These are phyloP conservation scores for Agriotes lineatus DNA, from an alignment of 2,888 invertebrate genomes.

Conservation along the genomic window DNA sequence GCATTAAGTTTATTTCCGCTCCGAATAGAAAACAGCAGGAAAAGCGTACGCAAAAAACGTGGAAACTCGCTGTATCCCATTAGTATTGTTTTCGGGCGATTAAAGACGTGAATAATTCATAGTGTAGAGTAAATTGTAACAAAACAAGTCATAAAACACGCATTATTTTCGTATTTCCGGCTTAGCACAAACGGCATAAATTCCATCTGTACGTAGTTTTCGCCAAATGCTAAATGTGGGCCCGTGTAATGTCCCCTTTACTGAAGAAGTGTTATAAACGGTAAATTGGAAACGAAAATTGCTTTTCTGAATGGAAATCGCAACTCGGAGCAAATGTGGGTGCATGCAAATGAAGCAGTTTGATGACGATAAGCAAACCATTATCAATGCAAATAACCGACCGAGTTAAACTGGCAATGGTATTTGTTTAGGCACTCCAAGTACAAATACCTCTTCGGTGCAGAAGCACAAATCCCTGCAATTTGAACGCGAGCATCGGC, in stretches of 20 bases:
- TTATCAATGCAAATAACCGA: constrained; percentile 21
- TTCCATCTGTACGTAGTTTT: no score
- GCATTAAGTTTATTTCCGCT: constrained; percentile 27
- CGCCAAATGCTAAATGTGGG: no score
- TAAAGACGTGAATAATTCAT: constrained; percentile 41
- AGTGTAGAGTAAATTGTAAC: constrained; percentile 27
- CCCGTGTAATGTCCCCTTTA: no score
- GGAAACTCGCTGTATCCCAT: constrained; percentile 24
- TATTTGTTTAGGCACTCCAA: constrained; percentile 13
- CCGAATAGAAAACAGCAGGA: constrained; percentile 6
- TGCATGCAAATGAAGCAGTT: constrained; percentile 9
- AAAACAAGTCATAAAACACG: constrained; percentile 32
- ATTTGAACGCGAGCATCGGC: constrained; percentile 6
- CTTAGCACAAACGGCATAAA: constrained; percentile 9
- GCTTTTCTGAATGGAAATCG: background rate
- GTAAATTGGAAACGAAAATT: no score
- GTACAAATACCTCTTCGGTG: background rate
- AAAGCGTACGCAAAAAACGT: constrained; percentile 17
- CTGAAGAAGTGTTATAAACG: no score
- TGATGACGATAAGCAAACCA: constrained; percentile 11
- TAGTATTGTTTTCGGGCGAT: constrained; percentile 39
- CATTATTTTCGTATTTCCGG: constrained; percentile 33
- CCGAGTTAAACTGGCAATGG: constrained; percentile 5
- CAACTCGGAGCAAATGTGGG: background rate
- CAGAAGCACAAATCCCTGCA: constrained; percentile 17